Percentiles rank a stretch among this genome's conserved stretches.
Conservation (phyloP, 92 coral and sea anemone species). For the Isaurus tuberculatus region DNA sequence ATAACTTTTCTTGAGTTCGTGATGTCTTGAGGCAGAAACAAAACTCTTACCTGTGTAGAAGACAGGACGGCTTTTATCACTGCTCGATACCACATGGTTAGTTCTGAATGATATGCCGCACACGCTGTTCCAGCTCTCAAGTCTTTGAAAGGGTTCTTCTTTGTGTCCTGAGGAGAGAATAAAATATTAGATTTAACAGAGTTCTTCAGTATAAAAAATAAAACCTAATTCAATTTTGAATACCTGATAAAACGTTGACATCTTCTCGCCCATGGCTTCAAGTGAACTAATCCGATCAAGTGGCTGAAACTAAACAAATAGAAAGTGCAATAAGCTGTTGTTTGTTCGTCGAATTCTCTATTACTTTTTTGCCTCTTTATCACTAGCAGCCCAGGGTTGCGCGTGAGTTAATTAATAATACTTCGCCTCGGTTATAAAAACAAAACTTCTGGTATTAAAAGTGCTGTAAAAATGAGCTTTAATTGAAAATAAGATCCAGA, state of each 20-base stretch:
- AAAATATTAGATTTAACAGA: neutral
- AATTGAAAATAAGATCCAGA: too few relatives aligned
- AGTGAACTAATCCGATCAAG: slow-evolving; percentile 50
- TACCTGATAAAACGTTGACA: slow-evolving; percentile 67
- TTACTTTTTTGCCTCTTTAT: too few relatives aligned
- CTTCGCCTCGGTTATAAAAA: too few relatives aligned
- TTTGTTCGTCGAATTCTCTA: too few relatives aligned
- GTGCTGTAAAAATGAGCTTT: too few relatives aligned
- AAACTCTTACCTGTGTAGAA: slow-evolving; percentile 68
- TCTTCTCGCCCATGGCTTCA: slow-evolving; percentile 47
- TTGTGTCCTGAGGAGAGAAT: slow-evolving; percentile 4
- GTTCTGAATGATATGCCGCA: slow-evolving; percentile 68
- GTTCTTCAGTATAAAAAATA: neutral
- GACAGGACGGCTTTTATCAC: slow-evolving; percentile 76
- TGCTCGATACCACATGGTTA: slow-evolving; percentile 83
- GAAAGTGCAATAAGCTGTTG: neutral
- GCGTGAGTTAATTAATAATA: too few relatives aligned
- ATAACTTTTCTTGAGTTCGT: too few relatives aligned
- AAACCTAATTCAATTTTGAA: neutral
- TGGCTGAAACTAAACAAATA: slow-evolving; percentile 72
- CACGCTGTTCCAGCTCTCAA: slow-evolving; percentile 74
- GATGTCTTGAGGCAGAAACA: too few relatives aligned
- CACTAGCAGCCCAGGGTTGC: too few relatives aligned
- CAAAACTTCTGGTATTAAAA: too few relatives aligned
- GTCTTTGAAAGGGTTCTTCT: slow-evolving; percentile 43